phyloP scores from a whole-genome alignment of 2,797 vertebrate species.

The Rhabdomys pumilio region DNA sequence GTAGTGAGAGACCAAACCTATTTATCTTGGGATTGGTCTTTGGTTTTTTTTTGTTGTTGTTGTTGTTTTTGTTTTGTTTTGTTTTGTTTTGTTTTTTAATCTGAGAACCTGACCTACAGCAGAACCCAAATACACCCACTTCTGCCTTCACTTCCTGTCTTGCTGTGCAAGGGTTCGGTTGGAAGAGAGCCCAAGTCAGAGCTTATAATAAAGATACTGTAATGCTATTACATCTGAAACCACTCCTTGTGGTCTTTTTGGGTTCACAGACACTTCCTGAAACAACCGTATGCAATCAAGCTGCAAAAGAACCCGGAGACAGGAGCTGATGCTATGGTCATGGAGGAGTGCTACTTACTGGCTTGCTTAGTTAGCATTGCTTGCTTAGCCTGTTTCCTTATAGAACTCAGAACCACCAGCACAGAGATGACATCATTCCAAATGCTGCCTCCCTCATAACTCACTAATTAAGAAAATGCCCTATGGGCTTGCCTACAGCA shows the following conservation, averaged over 20 bases:
- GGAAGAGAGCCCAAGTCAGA: background rate
- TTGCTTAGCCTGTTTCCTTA: background rate
- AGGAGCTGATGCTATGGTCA: background rate
- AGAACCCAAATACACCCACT: background rate
- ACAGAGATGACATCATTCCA: background rate
- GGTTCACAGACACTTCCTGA: background rate
- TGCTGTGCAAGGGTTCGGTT: background rate
- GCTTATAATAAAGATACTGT: too few species aligned
- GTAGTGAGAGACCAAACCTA: background rate
- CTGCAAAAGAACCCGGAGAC: too few species aligned
- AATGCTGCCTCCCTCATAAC: background rate
- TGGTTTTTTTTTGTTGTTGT: too few species aligned
- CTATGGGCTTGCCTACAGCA: background rate
- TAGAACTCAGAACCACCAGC: background rate
- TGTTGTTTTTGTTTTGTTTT: too few species aligned
- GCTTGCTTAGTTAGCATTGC: background rate
- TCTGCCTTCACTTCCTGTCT: background rate
- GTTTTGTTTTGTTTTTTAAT: too few species aligned
- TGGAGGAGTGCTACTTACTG: background rate
- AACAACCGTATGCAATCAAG: background rate
- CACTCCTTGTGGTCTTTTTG: background rate
- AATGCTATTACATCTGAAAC: too few species aligned
- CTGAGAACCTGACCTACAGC: background rate
- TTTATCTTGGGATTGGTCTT: background rate
- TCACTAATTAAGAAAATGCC: background rate